phyloP scores from a whole-genome alignment of 2,113 vertebrate genomes.

The Apaloderma vittatum region DNA sequence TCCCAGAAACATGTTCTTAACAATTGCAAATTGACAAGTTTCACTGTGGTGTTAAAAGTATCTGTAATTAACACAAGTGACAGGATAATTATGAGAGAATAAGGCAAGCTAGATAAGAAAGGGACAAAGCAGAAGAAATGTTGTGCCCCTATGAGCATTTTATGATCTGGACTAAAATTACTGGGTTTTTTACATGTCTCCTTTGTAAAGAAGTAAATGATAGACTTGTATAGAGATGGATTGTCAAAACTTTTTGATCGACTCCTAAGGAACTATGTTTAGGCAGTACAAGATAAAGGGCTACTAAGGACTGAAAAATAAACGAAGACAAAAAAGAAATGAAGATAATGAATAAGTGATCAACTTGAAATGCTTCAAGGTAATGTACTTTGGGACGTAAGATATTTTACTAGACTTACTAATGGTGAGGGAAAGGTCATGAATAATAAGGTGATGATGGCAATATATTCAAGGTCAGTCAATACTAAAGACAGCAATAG shows the following conservation, averaged over 20 bases:
- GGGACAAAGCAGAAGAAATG: conserved; percentile 10
- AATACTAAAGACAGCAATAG: background rate
- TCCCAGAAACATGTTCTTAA: conserved; percentile 46
- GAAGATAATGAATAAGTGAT: background rate
- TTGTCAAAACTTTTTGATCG: conserved; percentile 7
- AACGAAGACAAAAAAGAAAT: background rate
- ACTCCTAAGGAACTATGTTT: background rate
- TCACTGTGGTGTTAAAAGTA: conserved; percentile 42
- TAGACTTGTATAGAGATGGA: background rate
- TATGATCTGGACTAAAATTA: background rate
- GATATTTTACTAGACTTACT: background rate
- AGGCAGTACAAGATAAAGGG: background rate
- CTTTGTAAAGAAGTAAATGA: conserved; percentile 9
- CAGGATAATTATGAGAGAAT: conserved; percentile 25
- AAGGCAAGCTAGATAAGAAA: conserved; percentile 1
- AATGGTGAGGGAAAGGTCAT: background rate
- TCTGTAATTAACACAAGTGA: background rate
- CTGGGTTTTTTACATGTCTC: background rate
- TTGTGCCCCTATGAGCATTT: background rate
- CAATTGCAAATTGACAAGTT: conserved; percentile 41
- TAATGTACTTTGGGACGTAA: background rate
- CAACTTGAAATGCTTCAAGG: background rate
- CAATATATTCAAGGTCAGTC: background rate
- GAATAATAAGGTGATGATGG: background rate
- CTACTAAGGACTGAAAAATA: background rate